These are phyloP conservation scores for Sebastes paucispinis DNA, from an alignment of 2,797 vertebrate species.

Conservation along the genomic window DNA sequence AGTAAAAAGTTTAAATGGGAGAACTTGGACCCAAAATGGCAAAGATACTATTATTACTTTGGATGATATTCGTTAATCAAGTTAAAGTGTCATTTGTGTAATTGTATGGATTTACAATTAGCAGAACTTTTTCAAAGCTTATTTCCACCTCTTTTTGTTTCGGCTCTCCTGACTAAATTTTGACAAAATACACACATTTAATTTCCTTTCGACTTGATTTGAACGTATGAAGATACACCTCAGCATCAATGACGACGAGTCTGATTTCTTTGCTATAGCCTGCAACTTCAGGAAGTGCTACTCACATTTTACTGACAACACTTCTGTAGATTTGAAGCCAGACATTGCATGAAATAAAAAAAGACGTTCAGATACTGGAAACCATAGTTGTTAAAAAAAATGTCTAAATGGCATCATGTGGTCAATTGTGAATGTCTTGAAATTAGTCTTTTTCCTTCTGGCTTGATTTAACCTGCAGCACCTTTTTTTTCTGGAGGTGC, in stretches of 20 bases:
- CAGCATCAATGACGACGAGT: too few relatives aligned
- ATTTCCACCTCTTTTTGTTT: not conserved
- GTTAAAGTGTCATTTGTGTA: not conserved
- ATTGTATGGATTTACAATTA: not conserved
- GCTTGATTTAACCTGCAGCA: not conserved
- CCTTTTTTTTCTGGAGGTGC: not conserved
- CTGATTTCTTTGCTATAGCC: not conserved
- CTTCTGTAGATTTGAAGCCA: not conserved
- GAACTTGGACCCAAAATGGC: not conserved
- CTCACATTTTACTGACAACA: not conserved
- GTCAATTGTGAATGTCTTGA: not conserved
- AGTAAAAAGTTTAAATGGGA: not conserved
- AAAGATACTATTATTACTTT: not conserved
- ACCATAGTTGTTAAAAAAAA: not conserved
- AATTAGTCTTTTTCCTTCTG: not conserved
- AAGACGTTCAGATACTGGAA: not conserved
- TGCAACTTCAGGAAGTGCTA: not conserved
- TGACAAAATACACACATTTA: not conserved
- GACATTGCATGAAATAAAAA: not conserved
- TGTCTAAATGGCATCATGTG: not conserved
- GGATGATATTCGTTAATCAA: not conserved
- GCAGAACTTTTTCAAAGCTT: not conserved
- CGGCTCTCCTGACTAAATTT: not conserved
- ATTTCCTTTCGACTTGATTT: not conserved
- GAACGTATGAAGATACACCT: not conserved